Conservation (phyloP, 2,888 invertebrate genomes). For the Andrena camellia region DNA sequence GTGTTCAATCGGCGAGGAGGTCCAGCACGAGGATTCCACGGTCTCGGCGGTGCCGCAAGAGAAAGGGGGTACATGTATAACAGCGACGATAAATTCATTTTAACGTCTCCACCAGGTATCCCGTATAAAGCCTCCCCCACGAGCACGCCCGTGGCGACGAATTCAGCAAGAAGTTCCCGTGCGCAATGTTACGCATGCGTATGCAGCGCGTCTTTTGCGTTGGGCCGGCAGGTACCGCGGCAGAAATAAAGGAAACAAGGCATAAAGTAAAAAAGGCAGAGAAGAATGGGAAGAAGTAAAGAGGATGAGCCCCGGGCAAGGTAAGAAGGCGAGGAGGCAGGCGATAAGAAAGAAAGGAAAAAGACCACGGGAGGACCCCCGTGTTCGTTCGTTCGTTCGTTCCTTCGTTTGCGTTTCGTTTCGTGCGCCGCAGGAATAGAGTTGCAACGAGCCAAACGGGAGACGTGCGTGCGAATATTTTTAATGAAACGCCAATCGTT, state of each 20-base stretch:
- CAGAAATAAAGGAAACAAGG: slow-evolving; percentile 59
- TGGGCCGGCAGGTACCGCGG: slow-evolving; percentile 38
- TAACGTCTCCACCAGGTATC: slow-evolving; percentile 45
- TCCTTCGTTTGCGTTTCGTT: slow-evolving; percentile 44
- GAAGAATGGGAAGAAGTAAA: background rate
- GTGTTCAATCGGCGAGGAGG: background rate
- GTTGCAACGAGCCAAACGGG: slow-evolving; percentile 47
- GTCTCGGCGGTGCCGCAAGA: slow-evolving; percentile 18
- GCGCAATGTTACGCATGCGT: slow-evolving; percentile 20
- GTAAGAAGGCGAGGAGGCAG: slow-evolving; percentile 48
- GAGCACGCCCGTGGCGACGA: slow-evolving; percentile 56
- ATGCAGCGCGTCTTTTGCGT: slow-evolving; percentile 24
- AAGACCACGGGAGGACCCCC: slow-evolving; percentile 45
- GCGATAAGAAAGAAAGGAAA: slow-evolving; percentile 35
- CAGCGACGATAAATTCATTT: slow-evolving; percentile 58
- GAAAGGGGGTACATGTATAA: slow-evolving; percentile 11
- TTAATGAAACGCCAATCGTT: slow-evolving; percentile 55
- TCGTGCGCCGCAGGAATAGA: slow-evolving; percentile 33
- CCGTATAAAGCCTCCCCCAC: slow-evolving; percentile 59
- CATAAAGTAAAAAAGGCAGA: slow-evolving; percentile 8
- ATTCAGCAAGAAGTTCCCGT: slow-evolving; percentile 42
- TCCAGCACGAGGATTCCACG: slow-evolving; percentile 10
- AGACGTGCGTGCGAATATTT: slow-evolving; percentile 57
- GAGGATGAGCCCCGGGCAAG: slow-evolving; percentile 20
- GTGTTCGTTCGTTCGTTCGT: slow-evolving; percentile 56